A percentile compares a stretch with the other conserved stretches of the same genome.
Conservation (phyloP, 64 coral and sea anemone species). For the Dendronephthya gigantea region DNA sequence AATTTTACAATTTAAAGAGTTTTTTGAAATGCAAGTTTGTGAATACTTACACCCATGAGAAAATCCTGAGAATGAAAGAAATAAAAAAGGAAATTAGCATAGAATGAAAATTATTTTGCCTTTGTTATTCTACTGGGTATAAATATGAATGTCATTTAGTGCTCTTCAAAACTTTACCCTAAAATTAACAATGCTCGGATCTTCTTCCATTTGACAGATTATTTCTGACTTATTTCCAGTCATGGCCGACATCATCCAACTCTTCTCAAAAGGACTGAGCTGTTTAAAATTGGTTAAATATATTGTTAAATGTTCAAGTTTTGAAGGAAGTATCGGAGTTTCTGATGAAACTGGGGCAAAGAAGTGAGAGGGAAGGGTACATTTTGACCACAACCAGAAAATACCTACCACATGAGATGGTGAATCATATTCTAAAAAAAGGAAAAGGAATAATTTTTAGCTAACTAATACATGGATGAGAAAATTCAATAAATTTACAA, state of each 20-base stretch:
- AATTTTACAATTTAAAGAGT: too few relatives aligned
- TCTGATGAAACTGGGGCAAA: too few relatives aligned
- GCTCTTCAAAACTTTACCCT: neutral
- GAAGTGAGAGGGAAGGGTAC: neutral
- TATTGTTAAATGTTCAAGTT: too few relatives aligned
- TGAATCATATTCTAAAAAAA: neutral
- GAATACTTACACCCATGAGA: neutral
- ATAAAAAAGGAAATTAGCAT: neutral
- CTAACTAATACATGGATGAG: too few relatives aligned
- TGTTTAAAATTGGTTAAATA: neutral
- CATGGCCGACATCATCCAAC: slow-evolving; percentile 72
- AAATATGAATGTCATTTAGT: too few relatives aligned
- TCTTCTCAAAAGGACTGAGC: slow-evolving; percentile 77
- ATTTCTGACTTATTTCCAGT: slow-evolving; percentile 85
- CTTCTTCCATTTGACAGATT: slow-evolving; percentile 85
- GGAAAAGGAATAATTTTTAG: neutral
- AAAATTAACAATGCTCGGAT: slow-evolving; percentile 42
- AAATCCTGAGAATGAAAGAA: neutral
- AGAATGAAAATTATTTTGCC: neutral
- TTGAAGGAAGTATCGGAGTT: too few relatives aligned
- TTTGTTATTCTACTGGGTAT: too few relatives aligned
- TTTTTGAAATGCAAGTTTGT: too few relatives aligned
- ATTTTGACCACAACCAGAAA: neutral
- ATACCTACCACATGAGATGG: slow-evolving; percentile 10
- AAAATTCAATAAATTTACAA: too few relatives aligned